A percentile compares a stretch with the other conserved stretches of the same genome.
phyloP scores from a whole-genome alignment of 2,113 vertebrate species.

The Cricetomys ansorgei region DNA sequence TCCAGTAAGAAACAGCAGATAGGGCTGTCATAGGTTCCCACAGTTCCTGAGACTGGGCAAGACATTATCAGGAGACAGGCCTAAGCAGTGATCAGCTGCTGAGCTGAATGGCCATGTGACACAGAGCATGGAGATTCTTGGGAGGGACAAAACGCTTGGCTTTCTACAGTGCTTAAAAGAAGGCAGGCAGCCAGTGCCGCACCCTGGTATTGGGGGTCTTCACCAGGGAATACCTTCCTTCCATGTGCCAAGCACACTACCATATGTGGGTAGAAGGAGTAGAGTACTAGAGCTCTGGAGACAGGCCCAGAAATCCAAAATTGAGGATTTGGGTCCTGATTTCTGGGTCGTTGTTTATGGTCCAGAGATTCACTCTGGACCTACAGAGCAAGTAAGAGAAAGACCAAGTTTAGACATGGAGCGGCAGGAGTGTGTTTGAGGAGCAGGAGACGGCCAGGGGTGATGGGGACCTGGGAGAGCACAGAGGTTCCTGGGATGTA shows the following conservation, averaged over 20 bases:
- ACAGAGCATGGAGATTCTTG: too few species aligned
- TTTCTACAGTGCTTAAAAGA: not conserved
- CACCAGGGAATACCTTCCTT: not conserved
- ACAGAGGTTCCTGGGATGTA: not conserved
- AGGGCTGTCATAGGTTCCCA: not conserved
- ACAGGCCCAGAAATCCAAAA: not conserved
- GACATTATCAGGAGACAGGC: not conserved
- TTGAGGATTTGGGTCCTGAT: not conserved
- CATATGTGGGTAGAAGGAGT: not conserved
- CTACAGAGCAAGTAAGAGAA: not conserved
- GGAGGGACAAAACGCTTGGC: too few species aligned
- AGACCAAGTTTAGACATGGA: not conserved
- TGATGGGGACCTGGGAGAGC: not conserved
- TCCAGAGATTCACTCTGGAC: not conserved
- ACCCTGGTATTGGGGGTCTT: not conserved
- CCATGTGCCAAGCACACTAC: not conserved
- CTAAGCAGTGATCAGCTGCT: not conserved
- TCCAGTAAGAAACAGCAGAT: not conserved
- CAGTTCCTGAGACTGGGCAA: not conserved
- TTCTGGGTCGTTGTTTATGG: accelerated
- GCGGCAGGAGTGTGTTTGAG: too few species aligned
- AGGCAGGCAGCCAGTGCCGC: not conserved
- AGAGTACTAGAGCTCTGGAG: not conserved
- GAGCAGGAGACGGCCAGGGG: not conserved
- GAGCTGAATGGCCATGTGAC: not conserved